phyloP scores from a whole-genome alignment of 2,113 vertebrate genomes.

The Amblyornis subalaris region DNA sequence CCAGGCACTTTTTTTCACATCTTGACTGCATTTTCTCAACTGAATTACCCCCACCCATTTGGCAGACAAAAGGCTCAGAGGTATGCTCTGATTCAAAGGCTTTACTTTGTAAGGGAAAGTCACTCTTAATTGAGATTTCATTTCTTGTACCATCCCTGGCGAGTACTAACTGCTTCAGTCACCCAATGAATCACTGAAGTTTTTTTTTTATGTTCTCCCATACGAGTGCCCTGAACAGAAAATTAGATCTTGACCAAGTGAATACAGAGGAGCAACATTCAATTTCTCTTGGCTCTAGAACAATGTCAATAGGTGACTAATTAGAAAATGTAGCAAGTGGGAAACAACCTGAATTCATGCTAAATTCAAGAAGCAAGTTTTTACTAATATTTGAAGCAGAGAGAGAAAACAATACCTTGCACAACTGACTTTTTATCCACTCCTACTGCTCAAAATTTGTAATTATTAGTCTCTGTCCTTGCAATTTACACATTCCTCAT shows the following conservation, averaged over 20 bases:
- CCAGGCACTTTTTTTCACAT: slow-evolving; percentile 2
- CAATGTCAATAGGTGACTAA: not conserved
- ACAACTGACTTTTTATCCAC: not conserved
- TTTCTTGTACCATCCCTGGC: slow-evolving; percentile 1
- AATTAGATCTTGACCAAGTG: not conserved
- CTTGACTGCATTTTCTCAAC: slow-evolving; percentile 37
- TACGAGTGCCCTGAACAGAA: not conserved
- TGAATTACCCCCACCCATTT: slow-evolving; percentile 16
- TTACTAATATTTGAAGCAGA: not conserved
- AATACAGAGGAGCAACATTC: not conserved
- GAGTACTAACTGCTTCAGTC: not conserved
- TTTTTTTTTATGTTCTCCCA: not conserved
- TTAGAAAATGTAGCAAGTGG: not conserved
- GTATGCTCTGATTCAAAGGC: slow-evolving; percentile 23
- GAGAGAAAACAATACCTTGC: not conserved
- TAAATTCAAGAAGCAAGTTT: not conserved
- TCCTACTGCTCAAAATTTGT: not conserved
- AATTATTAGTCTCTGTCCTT: not conserved
- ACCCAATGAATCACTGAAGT: not conserved
- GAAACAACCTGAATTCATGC: not conserved
- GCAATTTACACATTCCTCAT: not conserved
- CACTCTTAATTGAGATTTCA: slow-evolving; percentile 18
- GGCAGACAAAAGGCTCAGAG: slow-evolving; percentile 39
- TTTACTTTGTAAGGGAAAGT: slow-evolving; percentile 18
- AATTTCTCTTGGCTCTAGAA: not conserved